Conservation (phyloP, 2,113 vertebrate genomes). For the Mirza zaza region DNA sequence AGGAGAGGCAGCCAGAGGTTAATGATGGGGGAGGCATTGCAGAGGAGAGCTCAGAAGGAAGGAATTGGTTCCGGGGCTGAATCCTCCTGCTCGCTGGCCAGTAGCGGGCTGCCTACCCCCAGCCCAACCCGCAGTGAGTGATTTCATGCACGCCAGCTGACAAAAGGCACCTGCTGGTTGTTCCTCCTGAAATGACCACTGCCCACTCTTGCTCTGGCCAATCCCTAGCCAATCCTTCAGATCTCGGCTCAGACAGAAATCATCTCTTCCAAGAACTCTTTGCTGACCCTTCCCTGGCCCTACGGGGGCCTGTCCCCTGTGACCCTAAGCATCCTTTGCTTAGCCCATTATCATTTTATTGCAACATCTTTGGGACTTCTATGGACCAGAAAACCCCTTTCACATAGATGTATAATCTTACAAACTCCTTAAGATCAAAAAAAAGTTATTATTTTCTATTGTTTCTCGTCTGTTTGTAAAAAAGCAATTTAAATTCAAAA, state of each 20-base stretch:
- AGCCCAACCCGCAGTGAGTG: not conserved
- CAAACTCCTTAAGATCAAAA: not conserved
- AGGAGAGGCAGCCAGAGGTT: not conserved
- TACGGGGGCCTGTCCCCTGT: not conserved
- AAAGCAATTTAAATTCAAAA: conserved; percentile 20
- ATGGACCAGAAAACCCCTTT: not conserved
- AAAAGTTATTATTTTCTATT: not conserved
- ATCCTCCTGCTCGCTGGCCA: not conserved
- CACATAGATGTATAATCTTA: not conserved
- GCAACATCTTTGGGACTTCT: not conserved
- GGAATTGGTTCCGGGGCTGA: not conserved
- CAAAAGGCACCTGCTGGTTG: not conserved
- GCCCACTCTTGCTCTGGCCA: not conserved
- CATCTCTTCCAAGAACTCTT: not conserved
- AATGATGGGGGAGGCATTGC: not conserved
- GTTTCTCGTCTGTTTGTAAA: conserved; percentile 35
- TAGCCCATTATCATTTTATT: not conserved
- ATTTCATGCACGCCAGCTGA: not conserved
- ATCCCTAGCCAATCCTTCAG: not conserved
- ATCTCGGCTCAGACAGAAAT: not conserved
- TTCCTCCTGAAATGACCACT: not conserved
- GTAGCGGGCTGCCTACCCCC: not conserved
- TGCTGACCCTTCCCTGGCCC: not conserved
- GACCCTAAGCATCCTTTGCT: not conserved
- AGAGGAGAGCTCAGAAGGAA: not conserved